Evolutionary conservation across 1,140 invertebrate species (phyloP).

Genomic region (Reticulitermes speratus): DNA sequence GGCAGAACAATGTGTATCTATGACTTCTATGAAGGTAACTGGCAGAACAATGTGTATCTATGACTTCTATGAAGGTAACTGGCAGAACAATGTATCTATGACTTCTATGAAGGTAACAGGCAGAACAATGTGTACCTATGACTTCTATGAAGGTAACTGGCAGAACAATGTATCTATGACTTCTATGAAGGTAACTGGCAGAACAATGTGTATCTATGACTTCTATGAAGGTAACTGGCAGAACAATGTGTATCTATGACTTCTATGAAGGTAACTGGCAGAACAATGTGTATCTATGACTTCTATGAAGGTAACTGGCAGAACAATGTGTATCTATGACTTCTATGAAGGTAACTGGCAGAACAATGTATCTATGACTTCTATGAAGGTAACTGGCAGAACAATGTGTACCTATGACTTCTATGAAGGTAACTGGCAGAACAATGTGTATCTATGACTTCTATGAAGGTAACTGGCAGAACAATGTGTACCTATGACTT

Average conservation of each 20-base stretch:
- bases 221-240: too few relatives aligned
- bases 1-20: too few relatives aligned
- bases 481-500: conserved; percentile 97
- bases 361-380: too few relatives aligned
- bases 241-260: conserved; percentile 94
- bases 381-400: too few relatives aligned
- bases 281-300: too few relatives aligned
- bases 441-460: too few relatives aligned
- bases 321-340: conserved; percentile 94
- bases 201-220: too few relatives aligned
- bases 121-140: conserved; percentile 93
- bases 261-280: conserved; percentile 87
- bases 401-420: conserved; percentile 97
- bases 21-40: too few relatives aligned
- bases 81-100: too few relatives aligned
- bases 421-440: conserved; percentile 77
- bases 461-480: too few relatives aligned
- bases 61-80: conserved; percentile 94
- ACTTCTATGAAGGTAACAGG: too few relatives aligned
- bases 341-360: conserved; percentile 87
- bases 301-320: too few relatives aligned
- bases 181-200: conserved; percentile 87
- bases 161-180: conserved; percentile 92
- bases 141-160: conserved; percentile 96
- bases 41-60: conserved; percentile 96